Evolutionary conservation across 2,113 vertebrate species (phyloP).

Genomic region (Cygnus buccinator): DNA sequence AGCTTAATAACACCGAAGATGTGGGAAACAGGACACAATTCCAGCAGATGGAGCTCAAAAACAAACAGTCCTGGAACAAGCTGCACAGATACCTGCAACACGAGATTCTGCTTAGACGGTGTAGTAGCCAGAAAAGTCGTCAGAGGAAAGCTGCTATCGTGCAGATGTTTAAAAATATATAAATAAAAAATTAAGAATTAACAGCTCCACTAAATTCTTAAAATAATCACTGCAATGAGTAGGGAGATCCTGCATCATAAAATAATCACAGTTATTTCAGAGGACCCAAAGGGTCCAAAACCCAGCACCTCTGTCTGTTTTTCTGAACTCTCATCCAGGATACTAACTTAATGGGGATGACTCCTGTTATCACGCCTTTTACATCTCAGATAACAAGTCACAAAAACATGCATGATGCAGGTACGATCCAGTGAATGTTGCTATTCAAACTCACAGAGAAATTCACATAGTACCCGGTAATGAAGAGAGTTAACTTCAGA

Average conservation of each 20-base stretch:
- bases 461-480: not conserved
- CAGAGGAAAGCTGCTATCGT: not conserved
- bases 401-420: accelerated
- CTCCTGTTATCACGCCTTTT: not conserved
- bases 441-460: not conserved
- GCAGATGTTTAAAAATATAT: not conserved
- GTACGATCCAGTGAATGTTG: not conserved
- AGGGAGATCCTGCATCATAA: not conserved
- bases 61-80: not conserved
- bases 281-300: not conserved
- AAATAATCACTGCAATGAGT: not conserved
- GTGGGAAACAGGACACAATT: not conserved
- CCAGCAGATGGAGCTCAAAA: slow-evolving; percentile 75
- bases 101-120: not conserved
- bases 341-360: not conserved
- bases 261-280: not conserved
- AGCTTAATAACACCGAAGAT: not conserved
- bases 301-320: accelerated
- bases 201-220: not conserved
- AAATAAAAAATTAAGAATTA: not conserved
- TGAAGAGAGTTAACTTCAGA: not conserved
- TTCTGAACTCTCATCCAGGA: not conserved
- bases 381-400: not conserved
- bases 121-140: not conserved
- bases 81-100: not conserved